Evolutionary conservation across 2,888 invertebrate species (phyloP), one percentile per base, ranked within the genome.

Genomic region (Epirrhoe tristata): DNA sequence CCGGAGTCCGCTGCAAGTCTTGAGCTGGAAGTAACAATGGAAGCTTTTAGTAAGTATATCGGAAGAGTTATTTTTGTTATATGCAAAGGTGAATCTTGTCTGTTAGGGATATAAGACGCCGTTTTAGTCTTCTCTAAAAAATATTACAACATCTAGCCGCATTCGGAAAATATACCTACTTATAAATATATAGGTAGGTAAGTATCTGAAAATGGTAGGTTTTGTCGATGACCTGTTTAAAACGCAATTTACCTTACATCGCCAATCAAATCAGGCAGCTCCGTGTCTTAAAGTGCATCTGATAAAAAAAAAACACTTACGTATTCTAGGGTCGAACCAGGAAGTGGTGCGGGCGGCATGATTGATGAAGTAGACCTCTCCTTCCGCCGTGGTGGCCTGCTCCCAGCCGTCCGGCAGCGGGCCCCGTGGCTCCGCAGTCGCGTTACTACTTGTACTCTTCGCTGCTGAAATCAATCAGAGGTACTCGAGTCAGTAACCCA

Each of bases 321-420:
- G 98, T 95, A 99, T 97, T 95, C 98, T 96, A 82, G 99, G 99
- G 94, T 99, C 98, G 94, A 98, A 98, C 99, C 99, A 99, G 83
- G 98, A 98, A 75, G 99, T 99, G 83, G 98, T 98, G 92, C 98
- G 96, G 77, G 97, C 97, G 89, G 97, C 96, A 93, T 98, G 98
- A 94, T 98, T 98, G 93, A 98, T 95, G 93, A 97, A 98, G 94
- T 97, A 97, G 81, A 96, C 95, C 92, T 97, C 97, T 80, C 97
- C 97, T 87, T 97, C 97, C 67, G 96, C 95, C 75, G 97, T 97
- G 79, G 96, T 95, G 71, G 97, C 96, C 90, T 97, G 97, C 90
- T 97, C 97, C 97, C 97, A 97, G 79, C 97, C 97, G 74, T 97
- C 97, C 74, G 97, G 97, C 86, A 97, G 93, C 74, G 97, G 95